Percentiles rank a stretch among this genome's conserved stretches.
These are phyloP conservation scores for Shargacucullia verbasci DNA, from an alignment of 2,888 invertebrate species.

Conservation along the genomic window DNA sequence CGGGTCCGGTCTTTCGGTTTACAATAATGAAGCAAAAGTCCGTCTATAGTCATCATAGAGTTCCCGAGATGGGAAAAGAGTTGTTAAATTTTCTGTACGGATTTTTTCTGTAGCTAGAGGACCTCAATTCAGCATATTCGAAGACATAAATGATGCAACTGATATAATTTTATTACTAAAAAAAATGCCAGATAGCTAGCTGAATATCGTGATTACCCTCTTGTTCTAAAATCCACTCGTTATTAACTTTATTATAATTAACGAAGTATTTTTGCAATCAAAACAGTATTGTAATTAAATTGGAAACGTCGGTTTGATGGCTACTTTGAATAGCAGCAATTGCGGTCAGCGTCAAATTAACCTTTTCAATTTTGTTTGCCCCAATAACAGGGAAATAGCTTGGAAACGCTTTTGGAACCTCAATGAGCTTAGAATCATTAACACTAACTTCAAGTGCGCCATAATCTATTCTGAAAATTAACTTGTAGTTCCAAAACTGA, in stretches of 20 bases:
- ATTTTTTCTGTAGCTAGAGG: too few relatives aligned
- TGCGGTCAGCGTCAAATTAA: neutral
- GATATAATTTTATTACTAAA: too few relatives aligned
- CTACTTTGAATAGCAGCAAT: neutral
- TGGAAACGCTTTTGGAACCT: slow-evolving; percentile 7
- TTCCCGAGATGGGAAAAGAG: too few relatives aligned
- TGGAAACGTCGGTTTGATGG: neutral
- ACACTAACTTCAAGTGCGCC: too few relatives aligned
- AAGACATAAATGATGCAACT: too few relatives aligned
- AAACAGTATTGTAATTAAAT: slow-evolving; percentile 6
- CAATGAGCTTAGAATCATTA: slow-evolving; percentile 9
- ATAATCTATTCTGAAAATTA: neutral
- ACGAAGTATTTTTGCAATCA: slow-evolving; percentile 4
- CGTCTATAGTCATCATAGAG: too few relatives aligned
- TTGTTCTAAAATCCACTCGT: neutral
- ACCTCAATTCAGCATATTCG: too few relatives aligned
- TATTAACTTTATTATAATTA: neutral
- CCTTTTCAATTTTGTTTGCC: neutral
- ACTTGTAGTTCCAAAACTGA: neutral
- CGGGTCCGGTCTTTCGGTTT: too few relatives aligned
- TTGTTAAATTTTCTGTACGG: too few relatives aligned
- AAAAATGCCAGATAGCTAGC: too few relatives aligned
- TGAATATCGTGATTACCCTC: too few relatives aligned
- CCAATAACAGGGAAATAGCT: neutral
- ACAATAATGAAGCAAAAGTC: too few relatives aligned